A percentile compares a stretch with the other conserved stretches of the same genome.
Conservation (phyloP, 2,888 invertebrate genomes). For the Pantelozetes paolii region DNA sequence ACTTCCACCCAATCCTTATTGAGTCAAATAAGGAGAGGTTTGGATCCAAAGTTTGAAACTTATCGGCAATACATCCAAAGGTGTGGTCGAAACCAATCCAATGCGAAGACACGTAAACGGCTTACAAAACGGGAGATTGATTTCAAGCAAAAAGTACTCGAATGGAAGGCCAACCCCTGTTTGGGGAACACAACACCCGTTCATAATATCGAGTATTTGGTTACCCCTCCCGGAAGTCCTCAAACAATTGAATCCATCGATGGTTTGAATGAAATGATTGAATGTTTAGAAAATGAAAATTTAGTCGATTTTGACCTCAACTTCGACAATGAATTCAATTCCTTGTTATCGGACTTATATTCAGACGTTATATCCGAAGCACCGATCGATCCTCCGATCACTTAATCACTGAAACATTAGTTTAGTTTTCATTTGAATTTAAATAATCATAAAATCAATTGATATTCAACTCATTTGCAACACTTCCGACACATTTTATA, state of each 20-base stretch:
- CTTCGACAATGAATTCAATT: not conserved
- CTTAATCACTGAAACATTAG: too few relatives aligned
- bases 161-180: slow-evolving; percentile 25
- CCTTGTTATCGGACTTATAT: not conserved
- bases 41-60: not conserved
- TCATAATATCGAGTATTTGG: slow-evolving; percentile 22
- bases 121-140: not conserved
- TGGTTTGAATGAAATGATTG: not conserved
- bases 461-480: too few relatives aligned
- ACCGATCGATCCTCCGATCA: not conserved
- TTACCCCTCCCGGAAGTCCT: slow-evolving; percentile 30
- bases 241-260: not conserved
- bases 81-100: not conserved
- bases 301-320: not conserved
- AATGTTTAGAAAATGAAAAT: not conserved
- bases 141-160: not conserved
- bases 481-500: too few relatives aligned
- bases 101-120: not conserved
- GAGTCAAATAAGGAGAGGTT: not conserved
- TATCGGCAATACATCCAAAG: slow-evolving; percentile 3
- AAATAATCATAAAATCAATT: too few relatives aligned
- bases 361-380: not conserved
- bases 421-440: too few relatives aligned
- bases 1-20: not conserved
- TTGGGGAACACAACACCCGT: slow-evolving; percentile 24